Percentiles rank a stretch among this genome's conserved stretches.
Conservation (phyloP, 2,797 vertebrate genomes). For the Melanotaenia parkinsoni region DNA sequence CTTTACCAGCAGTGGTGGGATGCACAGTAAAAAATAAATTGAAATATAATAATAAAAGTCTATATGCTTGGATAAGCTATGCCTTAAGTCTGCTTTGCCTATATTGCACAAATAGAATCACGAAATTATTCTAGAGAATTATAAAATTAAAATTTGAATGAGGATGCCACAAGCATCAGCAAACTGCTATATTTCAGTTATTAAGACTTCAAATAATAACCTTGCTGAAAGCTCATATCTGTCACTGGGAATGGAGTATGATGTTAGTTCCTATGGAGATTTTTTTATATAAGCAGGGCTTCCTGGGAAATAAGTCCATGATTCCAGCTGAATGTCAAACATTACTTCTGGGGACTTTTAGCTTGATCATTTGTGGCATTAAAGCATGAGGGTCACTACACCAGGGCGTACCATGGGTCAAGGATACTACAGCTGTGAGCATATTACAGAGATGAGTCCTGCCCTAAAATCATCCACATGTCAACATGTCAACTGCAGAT, state of each 20-base stretch:
- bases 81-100: neutral
- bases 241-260: neutral
- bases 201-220: slow-evolving; percentile 4
- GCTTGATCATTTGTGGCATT: slow-evolving; percentile 25
- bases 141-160: slow-evolving; percentile 9
- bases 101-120: neutral
- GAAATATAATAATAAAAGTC: neutral
- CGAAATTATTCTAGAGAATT: slow-evolving; percentile 6
- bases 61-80: neutral
- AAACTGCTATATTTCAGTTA: slow-evolving; percentile 9
- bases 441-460: slow-evolving; percentile 24
- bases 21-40: too few species aligned
- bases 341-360: slow-evolving; percentile 20
- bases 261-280: slow-evolving; percentile 25
- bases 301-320: slow-evolving; percentile 20
- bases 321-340: slow-evolving; percentile 19
- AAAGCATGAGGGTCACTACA: slow-evolving; percentile 11
- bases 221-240: neutral
- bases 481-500: slow-evolving; percentile 32
- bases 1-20: too few species aligned
- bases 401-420: slow-evolving; percentile 30
- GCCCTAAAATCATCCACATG: slow-evolving; percentile 16
- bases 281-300: slow-evolving; percentile 6
- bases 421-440: slow-evolving; percentile 27
- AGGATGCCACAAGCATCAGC: slow-evolving; percentile 11